These are phyloP conservation scores for Phortica okadai DNA, from an alignment of 2,888 invertebrate species.

Conservation along the genomic window DNA sequence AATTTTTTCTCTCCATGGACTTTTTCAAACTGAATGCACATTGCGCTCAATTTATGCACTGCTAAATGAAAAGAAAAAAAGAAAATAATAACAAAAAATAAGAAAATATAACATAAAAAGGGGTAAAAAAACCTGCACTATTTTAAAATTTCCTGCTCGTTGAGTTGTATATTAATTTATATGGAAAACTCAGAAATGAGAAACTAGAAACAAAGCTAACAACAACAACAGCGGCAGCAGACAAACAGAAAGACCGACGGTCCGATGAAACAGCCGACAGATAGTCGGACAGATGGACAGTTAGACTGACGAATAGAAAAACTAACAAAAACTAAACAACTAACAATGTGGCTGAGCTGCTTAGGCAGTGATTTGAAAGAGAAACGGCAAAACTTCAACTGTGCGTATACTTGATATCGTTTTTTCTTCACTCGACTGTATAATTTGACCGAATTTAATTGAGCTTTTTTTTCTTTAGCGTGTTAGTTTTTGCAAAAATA, in stretches of 20 bases:
- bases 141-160: constrained; percentile 6
- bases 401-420: constrained; percentile 1
- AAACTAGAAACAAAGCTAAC: not conserved
- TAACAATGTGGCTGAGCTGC: not conserved
- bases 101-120: not conserved
- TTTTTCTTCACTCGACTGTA: not conserved
- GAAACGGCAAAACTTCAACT: not conserved
- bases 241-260: too few relatives aligned
- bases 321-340: not conserved
- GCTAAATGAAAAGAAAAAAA: constrained; percentile 3
- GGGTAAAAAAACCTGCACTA: not conserved
- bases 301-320: not conserved
- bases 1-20: constrained; percentile 1
- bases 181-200: not conserved
- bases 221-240: too few relatives aligned
- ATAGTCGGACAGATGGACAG: not conserved
- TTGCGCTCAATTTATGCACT: constrained; percentile 28
- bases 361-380: not conserved
- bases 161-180: not conserved
- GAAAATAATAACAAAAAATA: not conserved
- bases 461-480: not conserved
- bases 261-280: not conserved
- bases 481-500: not conserved
- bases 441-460: not conserved
- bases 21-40: constrained; percentile 26